These are phyloP conservation scores for Folsomia manolachei DNA, from an alignment of 2,888 invertebrate species.

Conservation along the genomic window DNA sequence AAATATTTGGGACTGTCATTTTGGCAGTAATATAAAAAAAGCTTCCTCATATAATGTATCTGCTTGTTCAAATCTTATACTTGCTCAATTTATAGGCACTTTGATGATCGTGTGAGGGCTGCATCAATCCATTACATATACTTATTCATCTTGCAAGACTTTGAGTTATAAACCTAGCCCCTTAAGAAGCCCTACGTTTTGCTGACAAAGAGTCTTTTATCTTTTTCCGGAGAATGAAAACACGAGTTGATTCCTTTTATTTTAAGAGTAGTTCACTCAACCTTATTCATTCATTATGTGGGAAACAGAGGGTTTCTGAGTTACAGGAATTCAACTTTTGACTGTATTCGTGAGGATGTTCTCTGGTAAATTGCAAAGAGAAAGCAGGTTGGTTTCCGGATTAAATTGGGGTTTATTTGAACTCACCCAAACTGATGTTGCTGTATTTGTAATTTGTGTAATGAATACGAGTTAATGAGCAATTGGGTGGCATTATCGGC, in stretches of 20 bases:
- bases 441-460: constrained; percentile 1
- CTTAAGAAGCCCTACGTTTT: background rate
- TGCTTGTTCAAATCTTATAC: no score
- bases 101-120: no score
- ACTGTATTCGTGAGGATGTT: no score
- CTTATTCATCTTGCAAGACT: background rate
- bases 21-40: no score
- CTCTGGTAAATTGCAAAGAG: background rate
- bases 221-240: background rate
- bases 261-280: background rate
- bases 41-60: no score
- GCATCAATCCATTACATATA: no score
- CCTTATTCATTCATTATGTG: background rate
- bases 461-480: constrained; percentile 2
- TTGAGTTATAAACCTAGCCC: background rate
- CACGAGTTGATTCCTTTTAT: background rate
- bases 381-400: background rate
- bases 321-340: background rate
- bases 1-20: no score
- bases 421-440: background rate
- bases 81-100: no score
- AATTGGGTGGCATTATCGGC: background rate
- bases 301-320: background rate
- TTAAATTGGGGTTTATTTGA: constrained; percentile 8
- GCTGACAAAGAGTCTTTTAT: background rate